Base-by-base conservation (phyloP, 2,888 invertebrate genomes). In the Macrosoma leucophasiata region DNA sequence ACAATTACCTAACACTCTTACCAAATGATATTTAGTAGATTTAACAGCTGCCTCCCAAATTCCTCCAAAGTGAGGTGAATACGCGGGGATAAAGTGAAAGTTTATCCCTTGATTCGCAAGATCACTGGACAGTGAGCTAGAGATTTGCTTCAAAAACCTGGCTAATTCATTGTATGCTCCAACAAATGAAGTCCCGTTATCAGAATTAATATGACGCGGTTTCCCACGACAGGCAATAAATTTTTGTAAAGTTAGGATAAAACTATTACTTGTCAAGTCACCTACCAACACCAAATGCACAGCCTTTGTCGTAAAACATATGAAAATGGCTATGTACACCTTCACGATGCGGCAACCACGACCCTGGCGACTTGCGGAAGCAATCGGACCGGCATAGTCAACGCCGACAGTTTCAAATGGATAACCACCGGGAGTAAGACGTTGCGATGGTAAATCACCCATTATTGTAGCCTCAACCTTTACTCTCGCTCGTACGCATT, bases 381-480 rank as follows among this genome's bases (percentile, higher is more conserved):
- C 13, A 1, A 45, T 36, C 2, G 48, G 50, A 3, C 53, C 53
- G 1, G 50, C 48, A 13, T 47, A 53, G 26, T 50, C 47, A 0
- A 50, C 22, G 1, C 43, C 52, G 0, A 36, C 36, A 13, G 5
- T 33, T n/a, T 38, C 15, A 24, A 47, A 48, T 0, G 46, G 42
- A 23, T 28, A 34, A 20, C 34, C 43, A n/a, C 32, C 39, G 8
- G 40, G 33, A 4, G n/a, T 6, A 5, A 45, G 17, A 2, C 49
- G 47, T 9, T 43, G 32, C 3, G 10, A 27, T 10, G 48, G 52
- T n/a, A 50, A 39, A 11, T 48, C 39, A 4, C 50, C 48, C 50
- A 50, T 53, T 4, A 48, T 3, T 2, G 44, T 44, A 1, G 32
- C 9, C 2, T 42, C 8, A 1, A 19, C 19, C 3, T 33, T 13